Base-by-base conservation (phyloP, 2,888 invertebrate genomes). In the Temnothorax rugatulus region DNA sequence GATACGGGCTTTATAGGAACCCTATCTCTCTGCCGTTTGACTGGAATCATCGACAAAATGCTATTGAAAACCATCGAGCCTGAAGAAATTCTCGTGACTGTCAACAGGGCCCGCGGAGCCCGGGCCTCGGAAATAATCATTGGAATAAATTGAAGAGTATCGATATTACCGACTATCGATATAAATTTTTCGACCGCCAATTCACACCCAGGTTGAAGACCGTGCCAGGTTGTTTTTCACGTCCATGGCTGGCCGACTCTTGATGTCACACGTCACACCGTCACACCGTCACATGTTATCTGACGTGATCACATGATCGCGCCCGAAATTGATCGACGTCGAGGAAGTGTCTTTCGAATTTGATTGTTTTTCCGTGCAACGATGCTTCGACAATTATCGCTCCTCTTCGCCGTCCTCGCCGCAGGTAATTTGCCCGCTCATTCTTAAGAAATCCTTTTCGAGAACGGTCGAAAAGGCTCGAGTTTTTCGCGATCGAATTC, bases 271-370 rank as follows among this genome's bases (percentile, higher is more conserved):
- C 41, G 73, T 41, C n/a, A n/a, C n/a, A n/a, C n/a, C n/a, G n/a
- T n/a, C 73, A 38, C 41, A 29, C 29, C 29, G 29, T 29, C 29
- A 54, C 73, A 41, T 57, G 74, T 44, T 44, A 61, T 25, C 66
- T 34, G 73, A 71, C n/a, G 8, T 25, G 59, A 73, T 87, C 87
- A 87, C 79, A 87, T 91, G 91, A 91, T 91, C 90, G 81, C 82
- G 68, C 86, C 87, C 29, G 69, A 83, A 79, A 85, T 89, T 83
- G 81, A 69, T 87, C 57, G 85, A 84, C 68, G 15, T 69, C n/a
- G 15, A 82, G 87, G 90, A 84, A 90, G 91, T 91, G 88, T 84
- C 90, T 85, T 41, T 21, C 64, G 57, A 83, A 87, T 90, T 86
- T 82, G 61, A 38, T 41, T 44, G 4, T 50, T 38, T 81, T 41